Evolutionary conservation across 2,113 vertebrate genomes (phyloP).

Genomic region (Tenrec ecaudatus): DNA sequence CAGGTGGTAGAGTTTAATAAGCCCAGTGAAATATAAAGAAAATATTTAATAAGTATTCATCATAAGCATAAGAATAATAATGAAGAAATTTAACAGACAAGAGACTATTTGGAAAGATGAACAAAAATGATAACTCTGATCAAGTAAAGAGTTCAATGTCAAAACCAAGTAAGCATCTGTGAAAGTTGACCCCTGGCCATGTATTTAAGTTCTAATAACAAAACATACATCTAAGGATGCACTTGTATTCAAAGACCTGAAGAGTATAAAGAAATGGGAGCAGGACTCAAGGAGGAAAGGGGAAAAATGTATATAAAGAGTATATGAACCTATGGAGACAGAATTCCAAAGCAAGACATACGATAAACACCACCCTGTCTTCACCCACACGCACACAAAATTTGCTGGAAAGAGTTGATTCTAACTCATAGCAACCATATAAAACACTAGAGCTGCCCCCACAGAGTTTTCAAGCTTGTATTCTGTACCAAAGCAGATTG

Average conservation of each 20-base stretch:
- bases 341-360: neutral
- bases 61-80: constrained; percentile 11
- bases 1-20: neutral
- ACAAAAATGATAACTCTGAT: neutral
- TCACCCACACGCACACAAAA: neutral
- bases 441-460: too few relatives aligned
- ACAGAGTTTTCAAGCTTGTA: too few relatives aligned
- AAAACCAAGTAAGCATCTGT: neutral
- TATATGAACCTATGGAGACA: neutral
- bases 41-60: constrained; percentile 11
- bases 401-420: neutral
- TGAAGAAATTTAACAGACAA: neutral
- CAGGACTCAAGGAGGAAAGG: neutral
- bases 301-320: too few relatives aligned
- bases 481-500: neutral
- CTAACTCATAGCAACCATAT: neutral
- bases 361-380: too few relatives aligned
- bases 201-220: neutral
- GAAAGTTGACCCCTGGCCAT: neutral
- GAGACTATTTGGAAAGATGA: neutral
- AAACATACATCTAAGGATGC: neutral
- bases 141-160: neutral
- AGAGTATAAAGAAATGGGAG: neutral
- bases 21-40: neutral
- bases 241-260: neutral